These are phyloP conservation scores for Thalassarche chlororhynchos DNA, from an alignment of 2,113 vertebrate genomes.

Conservation along the genomic window DNA sequence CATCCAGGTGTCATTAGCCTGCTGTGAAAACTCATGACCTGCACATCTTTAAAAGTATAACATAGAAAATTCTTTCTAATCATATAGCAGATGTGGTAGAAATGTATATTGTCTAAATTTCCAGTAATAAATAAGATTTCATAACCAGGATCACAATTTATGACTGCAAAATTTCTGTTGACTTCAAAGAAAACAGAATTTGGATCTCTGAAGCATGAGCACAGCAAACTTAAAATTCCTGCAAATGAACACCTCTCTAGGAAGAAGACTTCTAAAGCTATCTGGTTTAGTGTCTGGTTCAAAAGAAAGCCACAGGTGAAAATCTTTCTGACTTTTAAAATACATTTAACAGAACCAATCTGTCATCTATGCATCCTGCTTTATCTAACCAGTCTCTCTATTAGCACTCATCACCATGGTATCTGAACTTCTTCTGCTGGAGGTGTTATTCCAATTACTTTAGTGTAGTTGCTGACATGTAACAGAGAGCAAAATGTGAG, in stretches of 20 bases:
- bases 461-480: conserved; percentile 5
- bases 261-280: not conserved
- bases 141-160: not conserved
- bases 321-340: conserved; percentile 1
- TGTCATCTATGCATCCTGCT: not conserved
- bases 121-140: not conserved
- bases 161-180: not conserved
- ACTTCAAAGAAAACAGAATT: not conserved
- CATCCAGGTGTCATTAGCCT: not conserved
- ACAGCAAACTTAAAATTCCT: not conserved
- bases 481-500: conserved; percentile 21
- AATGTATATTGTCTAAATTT: not conserved
- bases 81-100: not conserved
- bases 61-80: not conserved
- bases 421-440: conserved; percentile 19
- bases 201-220: not conserved
- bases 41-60: not conserved
- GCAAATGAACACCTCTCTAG: not conserved
- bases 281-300: not conserved
- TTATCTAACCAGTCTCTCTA: not conserved
- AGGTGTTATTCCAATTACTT: conserved; percentile 53
- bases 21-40: not conserved
- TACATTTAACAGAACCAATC: not conserved
- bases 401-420: conserved; percentile 17
- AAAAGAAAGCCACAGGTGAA: not conserved